Percentiles rank a stretch among this genome's conserved stretches.
These are phyloP conservation scores for Capromys pilorides DNA, from an alignment of 2,797 vertebrate genomes.

Conservation along the genomic window DNA sequence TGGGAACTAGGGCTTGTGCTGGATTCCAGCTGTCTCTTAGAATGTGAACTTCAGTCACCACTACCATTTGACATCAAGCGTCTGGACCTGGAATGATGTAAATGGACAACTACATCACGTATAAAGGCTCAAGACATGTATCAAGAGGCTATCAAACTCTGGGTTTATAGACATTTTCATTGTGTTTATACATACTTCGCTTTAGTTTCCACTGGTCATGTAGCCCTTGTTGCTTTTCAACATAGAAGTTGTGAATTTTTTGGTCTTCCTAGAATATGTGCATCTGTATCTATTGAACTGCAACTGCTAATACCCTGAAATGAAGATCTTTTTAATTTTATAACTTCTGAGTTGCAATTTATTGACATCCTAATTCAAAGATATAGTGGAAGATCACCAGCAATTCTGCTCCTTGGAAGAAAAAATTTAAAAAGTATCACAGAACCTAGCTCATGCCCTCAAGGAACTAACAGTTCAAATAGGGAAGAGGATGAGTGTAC, in stretches of 20 bases:
- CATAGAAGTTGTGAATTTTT: neutral
- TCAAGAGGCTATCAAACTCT: neutral
- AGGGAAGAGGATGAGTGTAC: neutral
- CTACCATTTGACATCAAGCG: neutral
- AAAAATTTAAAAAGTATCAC: neutral
- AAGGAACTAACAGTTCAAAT: neutral
- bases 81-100: neutral
- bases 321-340: neutral
- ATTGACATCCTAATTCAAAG: neutral
- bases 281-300: neutral
- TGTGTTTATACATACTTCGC: constrained; percentile 12
- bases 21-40: neutral
- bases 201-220: neutral
- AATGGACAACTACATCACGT: neutral
- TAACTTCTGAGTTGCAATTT: neutral
- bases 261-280: neutral
- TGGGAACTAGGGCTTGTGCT: neutral
- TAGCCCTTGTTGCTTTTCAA: neutral
- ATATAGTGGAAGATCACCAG: neutral
- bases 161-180: neutral
- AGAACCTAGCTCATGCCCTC: neutral
- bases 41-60: neutral
- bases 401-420: neutral
- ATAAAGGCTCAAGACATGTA: neutral
- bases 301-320: neutral